Conservation (phyloP, 2,888 invertebrate genomes). For the Steinernema hermaphroditum region DNA sequence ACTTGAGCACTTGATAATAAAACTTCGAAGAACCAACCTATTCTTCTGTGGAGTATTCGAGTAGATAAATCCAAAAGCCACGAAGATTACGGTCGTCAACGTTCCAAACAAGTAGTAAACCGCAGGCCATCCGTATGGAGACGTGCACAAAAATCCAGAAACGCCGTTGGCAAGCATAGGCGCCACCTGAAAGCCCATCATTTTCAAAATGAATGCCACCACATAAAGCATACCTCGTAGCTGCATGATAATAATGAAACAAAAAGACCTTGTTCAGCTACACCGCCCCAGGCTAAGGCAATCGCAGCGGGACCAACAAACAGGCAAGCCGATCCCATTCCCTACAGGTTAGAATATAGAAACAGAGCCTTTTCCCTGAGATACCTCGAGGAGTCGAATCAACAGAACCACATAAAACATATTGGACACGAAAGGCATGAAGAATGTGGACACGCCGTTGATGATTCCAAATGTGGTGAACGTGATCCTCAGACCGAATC, state of each 20-base stretch:
- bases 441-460: neutral
- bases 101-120: neutral
- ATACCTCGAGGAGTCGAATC: neutral
- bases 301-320: neutral
- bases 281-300: neutral
- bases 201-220: neutral
- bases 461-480: slow-evolving; percentile 14
- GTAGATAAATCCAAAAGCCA: neutral
- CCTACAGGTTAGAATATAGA: too few species aligned
- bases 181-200: neutral
- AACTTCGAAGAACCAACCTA: neutral
- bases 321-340: neutral
- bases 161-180: neutral
- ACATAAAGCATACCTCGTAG: neutral
- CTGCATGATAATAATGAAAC: neutral
- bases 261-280: neutral
- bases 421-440: neutral
- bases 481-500: neutral
- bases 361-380: too few species aligned
- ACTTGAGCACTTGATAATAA: too few species aligned
- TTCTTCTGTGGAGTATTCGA: neutral
- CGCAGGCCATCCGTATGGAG: neutral
- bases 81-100: neutral
- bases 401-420: neutral
- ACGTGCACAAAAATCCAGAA: neutral